Conservation (phyloP, 2,113 vertebrate genomes). For the Pimephales promelas region DNA sequence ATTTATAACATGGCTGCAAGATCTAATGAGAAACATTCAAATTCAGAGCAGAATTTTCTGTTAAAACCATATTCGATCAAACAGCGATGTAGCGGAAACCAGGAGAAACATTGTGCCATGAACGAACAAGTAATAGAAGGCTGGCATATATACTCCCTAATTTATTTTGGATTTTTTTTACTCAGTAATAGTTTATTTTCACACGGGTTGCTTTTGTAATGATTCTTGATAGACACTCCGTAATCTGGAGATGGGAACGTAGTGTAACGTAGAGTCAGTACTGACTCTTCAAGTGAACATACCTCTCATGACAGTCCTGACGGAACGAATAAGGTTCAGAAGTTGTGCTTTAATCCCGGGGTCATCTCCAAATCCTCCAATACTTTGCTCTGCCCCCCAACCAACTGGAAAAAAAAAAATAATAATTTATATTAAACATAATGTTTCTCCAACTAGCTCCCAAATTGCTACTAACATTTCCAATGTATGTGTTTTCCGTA, state of each 20-base stretch:
- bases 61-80: too few relatives aligned
- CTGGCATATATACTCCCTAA: too few relatives aligned
- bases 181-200: too few relatives aligned
- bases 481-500: background rate
- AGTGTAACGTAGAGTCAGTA: background rate
- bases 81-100: too few relatives aligned
- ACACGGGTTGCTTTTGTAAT: background rate
- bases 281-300: conserved; percentile 19
- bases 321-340: conserved; percentile 90
- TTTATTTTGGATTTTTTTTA: too few relatives aligned
- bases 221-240: background rate
- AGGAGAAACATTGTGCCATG: too few relatives aligned
- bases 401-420: conserved; percentile 78
- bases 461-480: background rate
- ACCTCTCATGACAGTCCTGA: conserved; percentile 96
- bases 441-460: background rate
- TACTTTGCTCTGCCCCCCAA: conserved; percentile 91
- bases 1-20: too few relatives aligned
- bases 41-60: too few relatives aligned
- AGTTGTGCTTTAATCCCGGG: conserved; percentile 94
- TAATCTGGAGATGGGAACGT: too few relatives aligned
- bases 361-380: conserved; percentile 95
- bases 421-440: background rate
- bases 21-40: too few relatives aligned
- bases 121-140: too few relatives aligned